Conservation (phyloP, 2,797 vertebrate species). For the Esox lucius region DNA sequence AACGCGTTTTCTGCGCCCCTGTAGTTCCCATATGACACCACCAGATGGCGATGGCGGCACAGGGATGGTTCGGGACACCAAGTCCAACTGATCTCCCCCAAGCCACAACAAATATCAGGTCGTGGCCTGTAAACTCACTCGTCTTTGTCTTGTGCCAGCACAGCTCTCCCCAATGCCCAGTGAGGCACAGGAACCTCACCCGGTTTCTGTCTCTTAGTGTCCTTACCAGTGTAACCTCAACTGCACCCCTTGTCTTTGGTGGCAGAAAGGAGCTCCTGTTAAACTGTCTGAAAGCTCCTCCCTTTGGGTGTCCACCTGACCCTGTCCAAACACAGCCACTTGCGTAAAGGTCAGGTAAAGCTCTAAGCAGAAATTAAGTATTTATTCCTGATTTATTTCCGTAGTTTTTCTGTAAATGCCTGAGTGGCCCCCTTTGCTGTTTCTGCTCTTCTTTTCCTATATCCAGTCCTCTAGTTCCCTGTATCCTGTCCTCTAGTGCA, state of each 20-base stretch:
- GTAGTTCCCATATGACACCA: conserved; percentile 29
- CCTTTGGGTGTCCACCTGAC: conserved; percentile 42
- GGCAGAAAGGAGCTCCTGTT: conserved; percentile 56
- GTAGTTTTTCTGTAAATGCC: neutral
- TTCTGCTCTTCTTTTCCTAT: too few species aligned
- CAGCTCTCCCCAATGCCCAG: conserved; percentile 30
- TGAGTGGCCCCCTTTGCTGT: neutral
- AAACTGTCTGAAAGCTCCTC: conserved; percentile 60
- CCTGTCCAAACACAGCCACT: conserved; percentile 12
- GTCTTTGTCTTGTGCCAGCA: conserved; percentile 11
- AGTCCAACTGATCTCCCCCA: conserved; percentile 21
- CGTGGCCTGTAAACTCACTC: conserved; percentile 1
- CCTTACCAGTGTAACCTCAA: neutral
- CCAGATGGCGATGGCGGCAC: conserved; percentile 43
- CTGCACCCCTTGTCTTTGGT: conserved; percentile 4
- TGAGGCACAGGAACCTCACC: conserved; percentile 33
- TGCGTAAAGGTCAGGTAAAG: conserved; percentile 34
- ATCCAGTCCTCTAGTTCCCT: too few species aligned
- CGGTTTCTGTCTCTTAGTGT: neutral
- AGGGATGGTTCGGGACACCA: conserved; percentile 2
- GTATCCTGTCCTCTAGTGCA: too few species aligned
- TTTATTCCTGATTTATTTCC: neutral
- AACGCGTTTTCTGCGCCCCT: neutral
- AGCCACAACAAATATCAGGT: conserved; percentile 15
- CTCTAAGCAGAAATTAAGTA: neutral